These are phyloP conservation scores for Drepana arcuata DNA, from an alignment of 1,140 invertebrate species.

Conservation along the genomic window DNA sequence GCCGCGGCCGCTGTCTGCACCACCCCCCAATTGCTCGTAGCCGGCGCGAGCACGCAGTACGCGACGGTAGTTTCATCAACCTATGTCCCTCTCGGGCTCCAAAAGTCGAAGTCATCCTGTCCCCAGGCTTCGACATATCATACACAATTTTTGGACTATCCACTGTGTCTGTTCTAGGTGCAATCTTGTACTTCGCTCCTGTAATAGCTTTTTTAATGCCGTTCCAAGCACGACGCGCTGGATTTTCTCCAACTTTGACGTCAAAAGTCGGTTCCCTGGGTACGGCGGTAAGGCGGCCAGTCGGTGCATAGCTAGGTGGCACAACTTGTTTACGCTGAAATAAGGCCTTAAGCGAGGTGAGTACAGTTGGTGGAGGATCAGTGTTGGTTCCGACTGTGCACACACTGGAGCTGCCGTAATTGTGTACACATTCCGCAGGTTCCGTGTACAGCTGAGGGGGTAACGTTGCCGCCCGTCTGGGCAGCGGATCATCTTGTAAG, in stretches of 20 bases:
- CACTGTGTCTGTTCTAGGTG: constrained; percentile 34
- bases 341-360: constrained; percentile 23
- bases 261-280: constrained; percentile 24
- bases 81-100: constrained; percentile 35
- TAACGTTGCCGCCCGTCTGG: constrained; percentile 36
- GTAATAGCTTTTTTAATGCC: constrained; percentile 44
- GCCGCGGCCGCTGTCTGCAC: constrained; percentile 29
- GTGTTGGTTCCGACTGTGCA: constrained; percentile 62
- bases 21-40: constrained; percentile 32
- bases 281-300: constrained; percentile 28
- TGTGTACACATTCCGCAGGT: not conserved
- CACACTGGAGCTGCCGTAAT: constrained; percentile 20
- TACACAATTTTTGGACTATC: constrained; percentile 62
- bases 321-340: constrained; percentile 21
- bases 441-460: constrained; percentile 31
- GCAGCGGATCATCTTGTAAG: constrained; percentile 39
- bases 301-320: constrained; percentile 17
- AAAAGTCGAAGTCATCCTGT: constrained; percentile 53
- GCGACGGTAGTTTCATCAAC: constrained; percentile 41
- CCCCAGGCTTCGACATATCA: constrained; percentile 48
- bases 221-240: constrained; percentile 29
- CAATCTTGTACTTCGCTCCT: constrained; percentile 47
- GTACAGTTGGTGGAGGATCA: constrained; percentile 39
- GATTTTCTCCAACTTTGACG: constrained; percentile 28
- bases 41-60: constrained; percentile 25